Base-by-base conservation (phyloP, 2,888 invertebrate species). In the Eupithecia exiguata region DNA sequence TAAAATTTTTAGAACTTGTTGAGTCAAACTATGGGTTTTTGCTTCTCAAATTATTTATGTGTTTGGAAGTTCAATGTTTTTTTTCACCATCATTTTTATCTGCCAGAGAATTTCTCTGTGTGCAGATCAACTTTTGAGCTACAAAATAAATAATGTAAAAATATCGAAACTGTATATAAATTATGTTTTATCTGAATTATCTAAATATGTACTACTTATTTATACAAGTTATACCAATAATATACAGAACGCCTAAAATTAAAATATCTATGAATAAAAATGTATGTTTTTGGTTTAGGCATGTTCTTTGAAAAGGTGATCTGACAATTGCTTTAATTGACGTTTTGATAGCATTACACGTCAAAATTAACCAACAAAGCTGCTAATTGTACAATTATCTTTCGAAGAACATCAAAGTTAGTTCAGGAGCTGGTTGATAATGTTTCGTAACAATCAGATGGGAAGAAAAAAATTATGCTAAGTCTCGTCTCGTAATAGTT, bases 321-420 rank as follows among this genome's bases (percentile, higher is more conserved):
- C 75, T 75, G 79, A 78, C 73, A 80, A 78, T 58, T 77, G 68
- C 65, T 35, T 66, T n/a, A n/a, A 9, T 49, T 49, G n/a, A 49
- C 49, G 49, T 49, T 49, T n/a, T 49, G 10, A 40, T n/a, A n/a
- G 18, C n/a, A 49, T 21, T 53, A 21, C 21, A 53, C 1, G n/a
- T 21, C n/a, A 53, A 53, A 53, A 3, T 21, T 21, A 53, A 21
- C 3, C 3, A 10, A n/a, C 46, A 6, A n/a, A 49, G n/a, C n/a
- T 49, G 49, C n/a, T 53, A 53, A 53, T 53, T 21, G n/a, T 49
- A 10, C 10, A n/a, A 53, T 21, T 21, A 21, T 21, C 10, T 53
- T 53, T 53, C 21, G 21, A 53, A 53, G 49, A 21, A n/a, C n/a
- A 9, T 2, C 21, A 53, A 0, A 9, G 21, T 53, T 53, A 21